Evolutionary conservation across 64 coral and sea anemone genomes (phyloP), one percentile per base, ranked within the genome.

Genomic region (Montipora capricornis): DNA sequence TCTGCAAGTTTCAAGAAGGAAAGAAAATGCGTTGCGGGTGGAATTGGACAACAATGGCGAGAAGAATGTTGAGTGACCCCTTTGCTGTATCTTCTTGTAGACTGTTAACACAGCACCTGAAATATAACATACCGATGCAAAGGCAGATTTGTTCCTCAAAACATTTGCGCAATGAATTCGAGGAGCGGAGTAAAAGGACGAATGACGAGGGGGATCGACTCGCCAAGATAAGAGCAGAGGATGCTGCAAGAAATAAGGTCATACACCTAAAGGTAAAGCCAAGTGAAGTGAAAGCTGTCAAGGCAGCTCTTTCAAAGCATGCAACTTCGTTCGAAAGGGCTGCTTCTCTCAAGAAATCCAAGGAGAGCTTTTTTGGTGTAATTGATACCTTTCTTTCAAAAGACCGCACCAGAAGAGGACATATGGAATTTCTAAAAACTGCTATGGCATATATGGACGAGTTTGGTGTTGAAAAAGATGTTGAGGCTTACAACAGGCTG

Each of bases 381-480:
- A 51, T 99, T 6, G 92, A 99, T 22, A 87, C 29, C 24, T 94
- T 99, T 78, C 84, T 83, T 47, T 77, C 67, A 5, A 91, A 81
- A 55, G 89, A 99, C 58, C 89, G 80, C 19, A 88, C 89, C 37
- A 73, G 95, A 50, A 77, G 95, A 67, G 95, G 92, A 45, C 92
- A 92, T 68, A 99, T 96, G 95, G 88, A 99, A 12, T 90, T 99
- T 68, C 70, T 99, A 15, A 89, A 88, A 75, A 89, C 89, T 69
- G 92, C 95, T 6, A 45, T 99, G 78, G 60, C 77, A 10, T 96
- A 92, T 50, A 90, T 99, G 92, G 95, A 99, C 2, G 76, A 77
- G 68, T 99, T 96, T 93, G 95, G 92, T 76, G 57, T 99, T 12
- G 92, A 91, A 22, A 94, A 92, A 58, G 89, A 99, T 49, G 74